These are phyloP conservation scores for Sciurus niger DNA, from an alignment of 2,113 vertebrate species.

Conservation along the genomic window DNA sequence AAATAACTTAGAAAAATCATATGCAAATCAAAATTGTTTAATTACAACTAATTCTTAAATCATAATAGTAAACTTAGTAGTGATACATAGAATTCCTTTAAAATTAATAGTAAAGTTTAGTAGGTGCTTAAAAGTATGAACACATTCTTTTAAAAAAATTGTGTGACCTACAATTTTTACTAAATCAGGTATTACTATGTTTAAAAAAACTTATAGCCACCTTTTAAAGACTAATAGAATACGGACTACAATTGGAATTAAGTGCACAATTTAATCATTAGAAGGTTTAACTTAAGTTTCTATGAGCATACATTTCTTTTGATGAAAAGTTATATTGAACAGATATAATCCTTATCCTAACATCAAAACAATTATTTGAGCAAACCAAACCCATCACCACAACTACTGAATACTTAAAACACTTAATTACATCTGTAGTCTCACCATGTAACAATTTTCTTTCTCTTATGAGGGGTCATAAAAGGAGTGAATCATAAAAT, in stretches of 20 bases:
- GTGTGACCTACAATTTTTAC: neutral
- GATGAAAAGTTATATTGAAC: conserved; percentile 47
- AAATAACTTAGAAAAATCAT: conserved; percentile 50
- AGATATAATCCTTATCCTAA: conserved; percentile 19
- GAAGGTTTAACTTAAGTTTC: conserved; percentile 59
- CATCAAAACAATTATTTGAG: conserved; percentile 66
- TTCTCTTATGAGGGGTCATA: conserved; percentile 54
- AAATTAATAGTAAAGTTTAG: conserved; percentile 34
- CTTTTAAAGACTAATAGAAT: neutral
- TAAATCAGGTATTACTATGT: conserved; percentile 51
- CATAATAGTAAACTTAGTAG: neutral
- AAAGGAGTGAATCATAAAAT: conserved; percentile 77
- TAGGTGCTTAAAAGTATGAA: conserved; percentile 25
- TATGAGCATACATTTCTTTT: conserved; percentile 56
- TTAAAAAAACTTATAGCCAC: conserved; percentile 21
- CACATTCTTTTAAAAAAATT: conserved; percentile 34
- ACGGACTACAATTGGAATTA: conserved; percentile 51
- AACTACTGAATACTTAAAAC: conserved; percentile 53
- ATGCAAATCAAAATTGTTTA: conserved; percentile 41
- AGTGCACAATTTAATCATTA: conserved; percentile 61
- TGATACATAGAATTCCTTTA: neutral
- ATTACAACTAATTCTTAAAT: conserved; percentile 45
- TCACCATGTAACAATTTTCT: conserved; percentile 46
- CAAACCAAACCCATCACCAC: conserved; percentile 37
- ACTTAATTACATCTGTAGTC: conserved; percentile 59